These are phyloP conservation scores for Chloroceryle amazona DNA, from an alignment of 2,797 vertebrate genomes.

Conservation along the genomic window DNA sequence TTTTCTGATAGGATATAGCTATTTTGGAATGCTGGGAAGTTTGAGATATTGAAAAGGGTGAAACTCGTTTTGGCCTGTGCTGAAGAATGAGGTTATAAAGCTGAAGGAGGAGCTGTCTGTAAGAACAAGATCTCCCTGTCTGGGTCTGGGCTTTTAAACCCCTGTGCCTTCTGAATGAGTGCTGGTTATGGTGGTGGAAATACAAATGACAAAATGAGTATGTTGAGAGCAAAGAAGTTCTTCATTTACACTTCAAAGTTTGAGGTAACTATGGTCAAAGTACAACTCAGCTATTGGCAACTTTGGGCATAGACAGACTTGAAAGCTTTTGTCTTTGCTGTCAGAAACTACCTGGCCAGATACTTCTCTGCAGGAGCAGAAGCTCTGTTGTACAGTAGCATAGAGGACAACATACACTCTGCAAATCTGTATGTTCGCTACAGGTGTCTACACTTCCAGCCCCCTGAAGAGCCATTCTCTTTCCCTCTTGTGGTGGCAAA, in stretches of 20 bases:
- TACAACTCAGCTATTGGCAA: not conserved
- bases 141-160: not conserved
- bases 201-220: not conserved
- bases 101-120: not conserved
- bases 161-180: not conserved
- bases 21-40: not conserved
- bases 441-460: not conserved
- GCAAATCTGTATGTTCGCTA: not conserved
- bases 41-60: not conserved
- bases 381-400: not conserved
- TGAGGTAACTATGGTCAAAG: not conserved
- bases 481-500: not conserved
- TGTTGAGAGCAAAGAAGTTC: not conserved
- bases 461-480: not conserved
- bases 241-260: not conserved
- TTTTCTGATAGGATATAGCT: not conserved
- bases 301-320: not conserved
- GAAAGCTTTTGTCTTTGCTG: not conserved
- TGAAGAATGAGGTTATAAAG: not conserved
- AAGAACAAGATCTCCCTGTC: not conserved
- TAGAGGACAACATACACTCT: not conserved
- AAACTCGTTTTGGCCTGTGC: not conserved
- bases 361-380: not conserved
- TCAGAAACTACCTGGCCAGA: not conserved
- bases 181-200: not conserved